phyloP scores from a whole-genome alignment of 2,797 vertebrate species.

The Pangasius sanitwongsei region DNA sequence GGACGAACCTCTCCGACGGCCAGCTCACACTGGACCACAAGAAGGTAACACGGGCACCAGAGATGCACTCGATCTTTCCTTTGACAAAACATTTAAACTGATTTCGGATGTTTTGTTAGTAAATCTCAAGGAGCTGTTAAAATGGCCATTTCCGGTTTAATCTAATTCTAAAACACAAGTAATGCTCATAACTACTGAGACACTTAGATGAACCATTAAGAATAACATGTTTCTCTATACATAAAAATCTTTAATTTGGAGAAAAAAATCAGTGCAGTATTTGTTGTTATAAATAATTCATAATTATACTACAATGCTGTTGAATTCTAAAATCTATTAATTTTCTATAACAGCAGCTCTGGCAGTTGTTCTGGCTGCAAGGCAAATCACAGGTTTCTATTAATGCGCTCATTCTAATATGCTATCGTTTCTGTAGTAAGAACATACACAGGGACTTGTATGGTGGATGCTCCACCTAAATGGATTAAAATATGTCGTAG shows the following conservation, averaged over 20 bases:
- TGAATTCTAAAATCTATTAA: background rate
- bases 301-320: background rate
- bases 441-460: background rate
- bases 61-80: background rate
- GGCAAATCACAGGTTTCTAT: background rate
- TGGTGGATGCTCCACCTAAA: background rate
- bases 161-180: background rate
- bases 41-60: conserved; percentile 80
- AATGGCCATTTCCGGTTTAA: background rate
- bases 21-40: conserved; percentile 84
- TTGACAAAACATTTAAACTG: background rate
- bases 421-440: background rate
- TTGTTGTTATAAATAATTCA: background rate
- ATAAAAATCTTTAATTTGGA: background rate
- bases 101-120: background rate
- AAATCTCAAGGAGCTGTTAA: background rate
- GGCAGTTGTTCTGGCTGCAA: background rate
- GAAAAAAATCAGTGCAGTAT: background rate
- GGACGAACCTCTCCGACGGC: conserved; percentile 76
- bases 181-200: background rate
- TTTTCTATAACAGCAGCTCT: background rate
- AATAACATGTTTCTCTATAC: background rate
- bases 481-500: background rate
- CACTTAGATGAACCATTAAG: background rate
- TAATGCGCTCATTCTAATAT: background rate